phyloP scores from a whole-genome alignment of 2,113 vertebrate genomes.

The Daubentonia madagascariensis region DNA sequence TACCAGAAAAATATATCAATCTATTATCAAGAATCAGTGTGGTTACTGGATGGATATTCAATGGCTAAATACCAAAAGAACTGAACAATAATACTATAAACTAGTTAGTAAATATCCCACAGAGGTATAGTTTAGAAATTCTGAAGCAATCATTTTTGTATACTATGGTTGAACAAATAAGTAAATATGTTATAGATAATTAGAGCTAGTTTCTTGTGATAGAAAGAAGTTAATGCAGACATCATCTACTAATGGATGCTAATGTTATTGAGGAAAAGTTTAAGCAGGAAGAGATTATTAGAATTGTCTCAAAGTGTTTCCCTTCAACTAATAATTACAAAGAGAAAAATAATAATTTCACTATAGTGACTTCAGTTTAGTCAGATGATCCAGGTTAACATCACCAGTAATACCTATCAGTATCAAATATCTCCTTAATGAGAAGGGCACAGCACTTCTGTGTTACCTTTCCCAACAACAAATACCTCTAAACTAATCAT shows the following conservation, averaged over 20 bases:
- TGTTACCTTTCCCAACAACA: neutral
- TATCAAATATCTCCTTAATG: no score
- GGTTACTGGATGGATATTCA: neutral
- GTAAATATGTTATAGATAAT: neutral
- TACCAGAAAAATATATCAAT: neutral
- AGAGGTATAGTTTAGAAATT: neutral
- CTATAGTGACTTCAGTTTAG: neutral
- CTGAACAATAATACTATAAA: neutral
- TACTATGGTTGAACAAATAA: neutral
- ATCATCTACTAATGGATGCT: neutral
- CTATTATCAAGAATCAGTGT: neutral
- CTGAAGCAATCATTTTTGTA: neutral
- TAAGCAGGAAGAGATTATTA: neutral
- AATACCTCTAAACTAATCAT: neutral
- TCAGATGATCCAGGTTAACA: neutral
- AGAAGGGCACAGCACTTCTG: accelerated
- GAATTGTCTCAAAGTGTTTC: neutral
- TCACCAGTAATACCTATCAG: neutral
- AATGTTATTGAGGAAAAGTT: neutral
- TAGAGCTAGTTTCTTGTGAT: neutral
- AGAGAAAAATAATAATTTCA: neutral
- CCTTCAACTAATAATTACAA: neutral
- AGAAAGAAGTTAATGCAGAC: neutral
- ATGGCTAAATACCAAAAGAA: neutral
- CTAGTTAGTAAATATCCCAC: neutral